Evolutionary conservation across 2,888 invertebrate genomes (phyloP).

Genomic region (Gnatocerus cornutus): DNA sequence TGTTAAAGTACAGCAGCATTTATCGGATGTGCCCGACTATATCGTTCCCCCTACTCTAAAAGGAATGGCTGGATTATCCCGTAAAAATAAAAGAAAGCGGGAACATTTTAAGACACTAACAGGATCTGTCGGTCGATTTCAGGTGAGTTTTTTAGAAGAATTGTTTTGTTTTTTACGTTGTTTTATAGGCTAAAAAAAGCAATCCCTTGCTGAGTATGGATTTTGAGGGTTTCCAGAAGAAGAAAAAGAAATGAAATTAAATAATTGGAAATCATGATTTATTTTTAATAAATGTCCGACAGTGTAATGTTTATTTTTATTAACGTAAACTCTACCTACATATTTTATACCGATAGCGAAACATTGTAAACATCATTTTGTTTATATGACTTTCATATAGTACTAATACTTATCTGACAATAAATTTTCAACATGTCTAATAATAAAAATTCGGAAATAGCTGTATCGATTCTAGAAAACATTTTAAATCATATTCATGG

Average conservation of each 20-base stretch:
- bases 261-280: neutral
- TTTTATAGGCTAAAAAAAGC: conserved; percentile 76
- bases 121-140: conserved; percentile 58
- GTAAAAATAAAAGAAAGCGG: conserved; percentile 61
- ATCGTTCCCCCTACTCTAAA: conserved; percentile 87
- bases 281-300: conserved; percentile 23
- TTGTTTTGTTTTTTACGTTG: conserved; percentile 6
- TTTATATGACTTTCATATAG: conserved; percentile 19
- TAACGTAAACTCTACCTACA: conserved; percentile 9
- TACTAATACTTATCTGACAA: conserved; percentile 10
- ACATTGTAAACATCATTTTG: conserved; percentile 31
- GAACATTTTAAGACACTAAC: conserved; percentile 59
- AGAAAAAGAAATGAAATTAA: conserved; percentile 51
- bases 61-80: conserved; percentile 74
- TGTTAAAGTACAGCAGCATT: conserved; percentile 86
- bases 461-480: neutral
- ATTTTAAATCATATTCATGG: neutral
- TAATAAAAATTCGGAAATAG: neutral
- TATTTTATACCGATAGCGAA: conserved; percentile 13
- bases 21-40: conserved; percentile 95
- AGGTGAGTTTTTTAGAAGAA: conserved; percentile 44
- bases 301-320: conserved; percentile 16
- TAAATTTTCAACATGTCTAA: conserved; percentile 25
- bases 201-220: conserved; percentile 81
- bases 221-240: conserved; percentile 74